These are phyloP conservation scores for Aelia acuminata DNA, from an alignment of 2,888 invertebrate genomes.

Conservation along the genomic window DNA sequence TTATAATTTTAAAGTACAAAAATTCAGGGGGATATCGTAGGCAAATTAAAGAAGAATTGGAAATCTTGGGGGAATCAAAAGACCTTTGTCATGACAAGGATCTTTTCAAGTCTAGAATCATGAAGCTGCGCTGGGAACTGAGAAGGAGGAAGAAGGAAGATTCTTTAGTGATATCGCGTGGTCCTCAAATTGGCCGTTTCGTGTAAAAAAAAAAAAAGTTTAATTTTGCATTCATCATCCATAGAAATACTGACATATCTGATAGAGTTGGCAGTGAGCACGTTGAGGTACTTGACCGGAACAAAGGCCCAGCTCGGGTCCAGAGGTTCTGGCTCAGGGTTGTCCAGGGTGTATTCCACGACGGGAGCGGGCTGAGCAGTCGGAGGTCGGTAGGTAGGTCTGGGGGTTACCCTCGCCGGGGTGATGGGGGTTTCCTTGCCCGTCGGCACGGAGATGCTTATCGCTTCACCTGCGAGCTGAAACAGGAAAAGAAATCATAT, in stretches of 20 bases:
- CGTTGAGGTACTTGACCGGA: conserved; percentile 66
- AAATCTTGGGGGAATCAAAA: no score
- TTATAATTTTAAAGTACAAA: no score
- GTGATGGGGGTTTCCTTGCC: conserved; percentile 67
- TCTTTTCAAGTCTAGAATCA: no score
- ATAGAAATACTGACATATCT: conserved; percentile 66
- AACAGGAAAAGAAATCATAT: background rate
- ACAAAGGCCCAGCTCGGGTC: conserved; percentile 67
- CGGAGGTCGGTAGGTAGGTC: conserved; percentile 62
- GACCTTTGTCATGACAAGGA: no score
- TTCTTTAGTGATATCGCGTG: no score
- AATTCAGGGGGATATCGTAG: no score
- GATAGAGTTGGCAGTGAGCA: conserved; percentile 65
- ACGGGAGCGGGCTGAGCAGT: conserved; percentile 66
- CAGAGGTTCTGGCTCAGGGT: conserved; percentile 67
- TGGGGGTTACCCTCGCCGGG: conserved; percentile 67
- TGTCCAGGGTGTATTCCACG: conserved; percentile 66
- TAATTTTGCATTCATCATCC: no score
- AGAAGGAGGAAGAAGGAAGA: no score
- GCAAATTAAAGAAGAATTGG: no score
- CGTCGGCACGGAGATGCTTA: conserved; percentile 66
- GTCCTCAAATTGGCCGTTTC: no score
- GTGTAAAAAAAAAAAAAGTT: no score
- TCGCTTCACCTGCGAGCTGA: conserved; percentile 57
- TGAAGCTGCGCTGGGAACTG: no score